Evolutionary conservation across 2,113 vertebrate species (phyloP).

Genomic region (Ceyx margarethae): DNA sequence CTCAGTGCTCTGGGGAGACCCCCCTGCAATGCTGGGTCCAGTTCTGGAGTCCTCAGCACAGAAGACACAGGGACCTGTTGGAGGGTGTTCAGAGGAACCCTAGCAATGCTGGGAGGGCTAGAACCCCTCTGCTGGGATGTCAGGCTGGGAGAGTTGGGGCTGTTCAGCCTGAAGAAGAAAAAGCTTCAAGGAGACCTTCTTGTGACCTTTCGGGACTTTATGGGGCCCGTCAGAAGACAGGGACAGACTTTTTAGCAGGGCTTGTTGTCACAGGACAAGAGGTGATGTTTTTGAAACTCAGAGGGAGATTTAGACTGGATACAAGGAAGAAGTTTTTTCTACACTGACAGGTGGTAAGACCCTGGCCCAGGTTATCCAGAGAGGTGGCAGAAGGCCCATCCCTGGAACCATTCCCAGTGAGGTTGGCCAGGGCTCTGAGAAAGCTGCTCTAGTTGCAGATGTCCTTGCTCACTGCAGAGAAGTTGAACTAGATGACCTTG

Average conservation of each 20-base stretch:
- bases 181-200: background rate
- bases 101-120: too few relatives aligned
- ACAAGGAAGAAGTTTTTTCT: too few relatives aligned
- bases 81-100: too few relatives aligned
- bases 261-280: background rate
- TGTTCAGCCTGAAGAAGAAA: background rate
- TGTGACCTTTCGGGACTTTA: too few relatives aligned
- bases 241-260: background rate
- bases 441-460: background rate
- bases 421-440: background rate
- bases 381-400: background rate
- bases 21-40: background rate
- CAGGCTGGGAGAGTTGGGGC: background rate
- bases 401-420: background rate
- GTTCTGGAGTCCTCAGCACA: background rate
- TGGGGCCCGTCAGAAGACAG: background rate
- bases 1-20: too few relatives aligned
- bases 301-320: too few relatives aligned
- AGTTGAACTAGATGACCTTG: background rate
- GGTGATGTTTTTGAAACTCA: too few relatives aligned
- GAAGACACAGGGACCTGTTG: too few relatives aligned
- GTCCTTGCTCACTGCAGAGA: background rate
- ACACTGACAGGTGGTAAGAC: background rate
- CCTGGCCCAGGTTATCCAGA: background rate
- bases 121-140: too few relatives aligned